Conservation (phyloP, 2,888 invertebrate genomes). For the Xestoiulus laeticollis region DNA sequence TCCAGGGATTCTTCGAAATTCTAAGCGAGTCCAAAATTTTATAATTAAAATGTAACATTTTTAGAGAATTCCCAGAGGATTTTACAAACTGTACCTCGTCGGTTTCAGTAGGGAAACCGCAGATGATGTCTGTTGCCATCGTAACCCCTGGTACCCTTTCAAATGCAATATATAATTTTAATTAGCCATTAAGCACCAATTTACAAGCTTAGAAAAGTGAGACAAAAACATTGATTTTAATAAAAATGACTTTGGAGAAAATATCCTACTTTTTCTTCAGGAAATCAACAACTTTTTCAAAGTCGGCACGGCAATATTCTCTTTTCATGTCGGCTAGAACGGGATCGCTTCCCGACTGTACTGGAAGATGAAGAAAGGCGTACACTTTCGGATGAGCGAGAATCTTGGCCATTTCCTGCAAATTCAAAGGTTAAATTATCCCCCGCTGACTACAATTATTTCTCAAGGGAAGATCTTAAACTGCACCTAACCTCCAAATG, state of each 20-base stretch:
- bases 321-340: slow-evolving; percentile 96
- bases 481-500: slow-evolving; percentile 74
- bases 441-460: too few relatives aligned
- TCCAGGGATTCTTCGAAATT: slow-evolving; percentile 89
- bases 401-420: slow-evolving; percentile 82
- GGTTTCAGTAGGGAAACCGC: slow-evolving; percentile 98
- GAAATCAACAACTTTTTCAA: slow-evolving; percentile 86
- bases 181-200: too few relatives aligned
- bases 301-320: slow-evolving; percentile 90
- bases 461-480: not conserved
- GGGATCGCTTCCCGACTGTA: slow-evolving; percentile 96
- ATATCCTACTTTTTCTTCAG: slow-evolving; percentile 73
- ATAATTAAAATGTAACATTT: not conserved
- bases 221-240: not conserved
- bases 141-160: slow-evolving; percentile 83
- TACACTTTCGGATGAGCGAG: slow-evolving; percentile 90
- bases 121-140: slow-evolving; percentile 97
- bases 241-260: too few relatives aligned
- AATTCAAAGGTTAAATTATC: slow-evolving; percentile 52
- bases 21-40: slow-evolving; percentile 57
- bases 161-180: not conserved
- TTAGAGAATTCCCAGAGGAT: not conserved
- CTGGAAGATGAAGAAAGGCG: slow-evolving; percentile 95
- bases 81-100: slow-evolving; percentile 67
- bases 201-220: not conserved